Evolutionary conservation across 2,113 vertebrate genomes (phyloP).

Genomic region (Andinoacara biseriatus): DNA sequence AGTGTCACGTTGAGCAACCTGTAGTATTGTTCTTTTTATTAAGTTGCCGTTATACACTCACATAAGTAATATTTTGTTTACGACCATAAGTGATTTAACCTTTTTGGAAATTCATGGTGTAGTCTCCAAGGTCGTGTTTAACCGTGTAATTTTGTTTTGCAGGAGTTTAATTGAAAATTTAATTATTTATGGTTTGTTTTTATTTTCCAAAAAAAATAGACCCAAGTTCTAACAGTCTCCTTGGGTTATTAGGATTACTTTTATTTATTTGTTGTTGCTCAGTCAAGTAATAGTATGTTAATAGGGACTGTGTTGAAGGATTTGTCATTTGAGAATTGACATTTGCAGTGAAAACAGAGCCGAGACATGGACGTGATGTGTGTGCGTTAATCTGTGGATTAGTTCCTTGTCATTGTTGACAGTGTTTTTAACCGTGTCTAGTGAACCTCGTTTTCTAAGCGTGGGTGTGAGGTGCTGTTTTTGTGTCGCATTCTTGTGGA

Average conservation of each 20-base stretch:
- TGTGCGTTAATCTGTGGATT: conserved; percentile 24
- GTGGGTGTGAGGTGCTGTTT: conserved; percentile 49
- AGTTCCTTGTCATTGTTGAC: not conserved
- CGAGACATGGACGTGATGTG: not conserved
- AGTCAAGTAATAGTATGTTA: not conserved
- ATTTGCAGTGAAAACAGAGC: conserved; percentile 72
- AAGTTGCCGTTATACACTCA: conserved; percentile 1
- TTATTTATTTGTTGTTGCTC: conserved; percentile 64
- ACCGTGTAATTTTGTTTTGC: conserved; percentile 10
- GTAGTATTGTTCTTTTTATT: not conserved
- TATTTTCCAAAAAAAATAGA: not conserved
- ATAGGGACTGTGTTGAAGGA: not conserved
- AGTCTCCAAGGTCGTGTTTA: not conserved
- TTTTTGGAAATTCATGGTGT: not conserved
- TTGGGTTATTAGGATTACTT: not conserved
- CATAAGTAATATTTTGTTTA: not conserved
- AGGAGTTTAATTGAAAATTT: conserved; percentile 4
- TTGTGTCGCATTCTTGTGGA: not conserved
- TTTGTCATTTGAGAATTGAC: conserved; percentile 51
- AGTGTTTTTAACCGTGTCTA: not conserved
- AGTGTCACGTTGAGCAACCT: conserved; percentile 68
- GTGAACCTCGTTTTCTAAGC: conserved; percentile 25
- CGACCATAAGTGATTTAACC: not conserved
- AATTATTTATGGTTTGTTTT: conserved; percentile 25
- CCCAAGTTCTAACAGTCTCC: not conserved